Evolutionary conservation across 2,888 invertebrate species (phyloP).

Genomic region (Creontiades dilutus): DNA sequence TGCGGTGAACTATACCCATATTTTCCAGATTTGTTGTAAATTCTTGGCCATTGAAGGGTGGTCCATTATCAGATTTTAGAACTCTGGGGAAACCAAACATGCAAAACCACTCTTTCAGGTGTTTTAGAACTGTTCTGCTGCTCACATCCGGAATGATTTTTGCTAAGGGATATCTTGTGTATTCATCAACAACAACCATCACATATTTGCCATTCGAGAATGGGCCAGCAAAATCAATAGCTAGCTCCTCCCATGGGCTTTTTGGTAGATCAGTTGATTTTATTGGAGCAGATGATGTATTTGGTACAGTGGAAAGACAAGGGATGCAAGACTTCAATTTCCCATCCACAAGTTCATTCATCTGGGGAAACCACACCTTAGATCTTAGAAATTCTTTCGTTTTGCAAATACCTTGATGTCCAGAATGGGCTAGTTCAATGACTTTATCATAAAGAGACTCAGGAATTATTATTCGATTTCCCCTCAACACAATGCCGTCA

Average conservation of each 20-base stretch:
- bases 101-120: not conserved
- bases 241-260: not conserved
- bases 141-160: not conserved
- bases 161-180: not conserved
- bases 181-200: not conserved
- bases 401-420: constrained; percentile 48
- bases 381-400: constrained; percentile 30
- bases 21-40: not conserved
- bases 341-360: not conserved
- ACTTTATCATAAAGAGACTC: not conserved
- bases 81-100: not conserved
- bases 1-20: not conserved
- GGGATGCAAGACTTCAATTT: not conserved
- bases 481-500: not conserved
- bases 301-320: not conserved
- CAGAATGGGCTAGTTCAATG: constrained; percentile 31
- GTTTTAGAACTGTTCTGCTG: not conserved
- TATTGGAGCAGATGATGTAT: not conserved
- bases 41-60: not conserved
- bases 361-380: constrained; percentile 37
- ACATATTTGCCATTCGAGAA: not conserved
- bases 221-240: not conserved
- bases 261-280: not conserved
- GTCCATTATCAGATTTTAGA: not conserved
- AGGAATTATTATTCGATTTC: constrained; percentile 22